Conservation (phyloP, 2,113 vertebrate species). For the Spheniscus mendiculus region DNA sequence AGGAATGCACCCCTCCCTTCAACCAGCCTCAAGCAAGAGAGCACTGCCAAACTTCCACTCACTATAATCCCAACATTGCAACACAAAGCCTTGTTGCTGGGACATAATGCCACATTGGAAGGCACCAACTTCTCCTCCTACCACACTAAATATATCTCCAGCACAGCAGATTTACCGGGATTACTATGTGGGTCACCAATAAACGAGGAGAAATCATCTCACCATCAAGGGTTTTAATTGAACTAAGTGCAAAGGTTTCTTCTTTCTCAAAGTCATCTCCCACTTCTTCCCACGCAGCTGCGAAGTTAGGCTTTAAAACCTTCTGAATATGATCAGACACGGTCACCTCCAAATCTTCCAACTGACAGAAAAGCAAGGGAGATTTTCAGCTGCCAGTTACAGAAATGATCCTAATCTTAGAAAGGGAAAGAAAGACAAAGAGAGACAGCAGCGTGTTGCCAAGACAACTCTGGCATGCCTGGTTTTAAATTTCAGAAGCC, state of each 20-base stretch:
- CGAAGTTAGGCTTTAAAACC: conserved; percentile 93
- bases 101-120: rapidly evolving
- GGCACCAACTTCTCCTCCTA: not conserved
- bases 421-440: not conserved
- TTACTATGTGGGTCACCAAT: not conserved
- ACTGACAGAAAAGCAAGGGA: conserved; percentile 65
- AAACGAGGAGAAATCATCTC: not conserved
- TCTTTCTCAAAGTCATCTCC: conserved; percentile 96
- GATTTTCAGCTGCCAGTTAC: not conserved
- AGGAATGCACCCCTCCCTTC: not conserved
- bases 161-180: rapidly evolving
- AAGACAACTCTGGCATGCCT: not conserved
- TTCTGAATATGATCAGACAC: conserved; percentile 96
- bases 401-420: not conserved
- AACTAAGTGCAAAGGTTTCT: conserved; percentile 93
- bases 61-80: not conserved
- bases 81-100: not conserved
- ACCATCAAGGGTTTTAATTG: conserved; percentile 94
- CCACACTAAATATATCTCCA: not conserved
- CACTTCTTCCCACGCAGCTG: conserved; percentile 96
- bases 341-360: conserved; percentile 94
- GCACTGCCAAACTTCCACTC: not conserved
- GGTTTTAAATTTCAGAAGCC: not conserved
- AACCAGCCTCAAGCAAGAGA: not conserved
- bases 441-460: not conserved